Conservation (phyloP, 2,113 vertebrate species). For the Oncorhynchus tshawytscha region DNA sequence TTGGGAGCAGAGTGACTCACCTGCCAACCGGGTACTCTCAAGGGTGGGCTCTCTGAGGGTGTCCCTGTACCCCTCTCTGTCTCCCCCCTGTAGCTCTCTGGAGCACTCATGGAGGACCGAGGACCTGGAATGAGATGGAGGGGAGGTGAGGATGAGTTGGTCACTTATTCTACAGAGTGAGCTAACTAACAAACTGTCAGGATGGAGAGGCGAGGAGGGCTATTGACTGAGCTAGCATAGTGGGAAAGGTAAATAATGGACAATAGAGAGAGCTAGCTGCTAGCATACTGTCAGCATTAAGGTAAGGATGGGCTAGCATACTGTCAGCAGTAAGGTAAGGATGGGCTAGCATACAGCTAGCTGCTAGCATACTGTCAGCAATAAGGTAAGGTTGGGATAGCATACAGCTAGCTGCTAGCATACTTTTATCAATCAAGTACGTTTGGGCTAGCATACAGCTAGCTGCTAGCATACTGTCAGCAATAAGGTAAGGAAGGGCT, state of each 20-base stretch:
- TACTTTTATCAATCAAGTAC: no score
- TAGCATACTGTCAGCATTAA: slow-evolving; percentile 5
- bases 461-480: no score
- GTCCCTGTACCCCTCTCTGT: slow-evolving; percentile 84
- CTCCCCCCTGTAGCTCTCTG: slow-evolving; percentile 73
- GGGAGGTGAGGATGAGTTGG: slow-evolving; percentile 10
- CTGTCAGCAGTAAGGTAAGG: slow-evolving; percentile 3
- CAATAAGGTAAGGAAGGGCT: no score
- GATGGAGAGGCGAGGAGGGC: no score
- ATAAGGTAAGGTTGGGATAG: background rate
- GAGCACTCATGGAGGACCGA: slow-evolving; percentile 85
- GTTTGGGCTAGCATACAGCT: no score
- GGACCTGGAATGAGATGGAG: slow-evolving; percentile 72
- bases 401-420: background rate
- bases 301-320: background rate
- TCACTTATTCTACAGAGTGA: background rate
- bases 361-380: background rate
- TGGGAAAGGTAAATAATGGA: background rate
- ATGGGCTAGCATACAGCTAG: background rate
- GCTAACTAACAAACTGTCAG: no score
- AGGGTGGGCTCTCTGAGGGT: slow-evolving; percentile 79
- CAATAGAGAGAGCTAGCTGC: background rate
- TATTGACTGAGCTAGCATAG: background rate
- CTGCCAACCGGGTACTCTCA: slow-evolving; percentile 83
- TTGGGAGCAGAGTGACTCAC: slow-evolving; percentile 52